Conservation (phyloP, 2,113 vertebrate species). For the Elaphurus davidianus region DNA sequence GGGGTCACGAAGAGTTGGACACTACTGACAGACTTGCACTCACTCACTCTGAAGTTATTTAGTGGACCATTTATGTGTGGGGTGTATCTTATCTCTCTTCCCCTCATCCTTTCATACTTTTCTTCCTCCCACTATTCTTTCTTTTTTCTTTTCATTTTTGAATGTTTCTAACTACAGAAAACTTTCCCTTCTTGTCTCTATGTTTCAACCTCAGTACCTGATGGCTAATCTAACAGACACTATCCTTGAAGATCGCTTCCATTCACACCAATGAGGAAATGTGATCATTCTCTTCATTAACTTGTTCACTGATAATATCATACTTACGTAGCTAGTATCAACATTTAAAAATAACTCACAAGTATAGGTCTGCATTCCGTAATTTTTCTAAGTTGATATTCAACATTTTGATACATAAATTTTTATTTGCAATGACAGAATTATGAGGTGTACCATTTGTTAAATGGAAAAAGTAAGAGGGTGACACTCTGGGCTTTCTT, state of each 20-base stretch:
- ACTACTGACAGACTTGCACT: rapidly evolving
- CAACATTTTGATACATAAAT: background rate
- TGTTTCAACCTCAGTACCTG: background rate
- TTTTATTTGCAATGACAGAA: slow-evolving; percentile 38
- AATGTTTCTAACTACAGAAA: background rate
- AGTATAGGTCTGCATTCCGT: background rate
- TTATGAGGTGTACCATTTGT: background rate
- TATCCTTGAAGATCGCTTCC: background rate
- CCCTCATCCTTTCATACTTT: background rate
- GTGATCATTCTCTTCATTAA: background rate
- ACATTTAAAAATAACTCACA: background rate
- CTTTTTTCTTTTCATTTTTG: background rate
- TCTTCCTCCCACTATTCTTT: background rate
- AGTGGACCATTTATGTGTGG: background rate
- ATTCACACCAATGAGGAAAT: background rate
- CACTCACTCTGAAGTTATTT: background rate
- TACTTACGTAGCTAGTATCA: background rate
- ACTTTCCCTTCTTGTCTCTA: background rate
- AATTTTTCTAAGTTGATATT: background rate
- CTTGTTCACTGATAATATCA: background rate
- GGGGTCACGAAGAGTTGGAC: background rate
- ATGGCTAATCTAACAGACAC: background rate
- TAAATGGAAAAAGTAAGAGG: background rate
- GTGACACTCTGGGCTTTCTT: background rate
- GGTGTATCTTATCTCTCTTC: background rate